Percentiles rank a stretch among this genome's conserved stretches.
Conservation (phyloP, 2,113 vertebrate genomes). For the Ceratotherium simum region DNA sequence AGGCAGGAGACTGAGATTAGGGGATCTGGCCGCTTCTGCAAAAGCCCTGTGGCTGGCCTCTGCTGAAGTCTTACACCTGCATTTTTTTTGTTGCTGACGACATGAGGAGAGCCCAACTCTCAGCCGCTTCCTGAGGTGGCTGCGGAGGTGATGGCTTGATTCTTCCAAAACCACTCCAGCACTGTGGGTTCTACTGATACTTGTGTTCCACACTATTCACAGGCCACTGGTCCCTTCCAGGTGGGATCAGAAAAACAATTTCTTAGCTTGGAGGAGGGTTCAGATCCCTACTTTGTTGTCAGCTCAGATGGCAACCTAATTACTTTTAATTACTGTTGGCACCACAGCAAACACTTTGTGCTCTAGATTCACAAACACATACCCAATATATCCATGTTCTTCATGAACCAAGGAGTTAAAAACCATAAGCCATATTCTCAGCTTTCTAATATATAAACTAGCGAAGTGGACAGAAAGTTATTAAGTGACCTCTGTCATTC, state of each 20-base stretch:
- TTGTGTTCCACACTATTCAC: background rate
- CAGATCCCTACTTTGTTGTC: background rate
- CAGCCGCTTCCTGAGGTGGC: background rate
- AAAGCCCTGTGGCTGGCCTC: background rate
- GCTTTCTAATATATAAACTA: background rate
- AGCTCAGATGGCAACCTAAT: background rate
- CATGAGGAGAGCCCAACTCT: background rate
- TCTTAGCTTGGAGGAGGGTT: background rate
- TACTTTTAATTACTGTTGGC: constrained; percentile 10
- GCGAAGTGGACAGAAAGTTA: background rate
- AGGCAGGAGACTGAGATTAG: background rate
- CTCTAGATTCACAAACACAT: background rate
- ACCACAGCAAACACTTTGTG: background rate
- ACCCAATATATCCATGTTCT: background rate
- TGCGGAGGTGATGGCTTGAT: background rate
- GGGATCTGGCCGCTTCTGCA: background rate
- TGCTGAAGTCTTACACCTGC: background rate
- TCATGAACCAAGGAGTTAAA: background rate
- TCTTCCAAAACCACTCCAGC: background rate
- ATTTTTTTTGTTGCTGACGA: background rate
- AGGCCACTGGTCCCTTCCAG: background rate
- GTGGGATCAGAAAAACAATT: background rate
- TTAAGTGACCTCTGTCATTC: background rate
- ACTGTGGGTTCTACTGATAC: background rate
- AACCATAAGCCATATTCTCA: background rate